Conservation (phyloP, 2,888 invertebrate genomes). For the Lepetodrilus schrolli region DNA sequence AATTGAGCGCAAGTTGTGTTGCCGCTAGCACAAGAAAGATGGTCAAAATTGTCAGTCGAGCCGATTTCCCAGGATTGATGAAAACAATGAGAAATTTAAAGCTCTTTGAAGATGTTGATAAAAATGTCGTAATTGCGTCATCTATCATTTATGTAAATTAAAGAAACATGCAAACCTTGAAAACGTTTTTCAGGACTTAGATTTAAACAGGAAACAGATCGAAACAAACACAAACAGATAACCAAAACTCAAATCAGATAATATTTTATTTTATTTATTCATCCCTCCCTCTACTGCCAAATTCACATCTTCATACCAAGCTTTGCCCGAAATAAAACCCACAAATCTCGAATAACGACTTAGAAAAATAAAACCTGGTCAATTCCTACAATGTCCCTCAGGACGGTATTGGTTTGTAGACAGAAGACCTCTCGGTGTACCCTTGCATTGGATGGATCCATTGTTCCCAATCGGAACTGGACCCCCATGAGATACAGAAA, state of each 20-base stretch:
- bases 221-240: not conserved
- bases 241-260: no score
- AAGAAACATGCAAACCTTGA: slow-evolving; percentile 3
- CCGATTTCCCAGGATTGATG: no score
- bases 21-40: no score
- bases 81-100: slow-evolving; percentile 13
- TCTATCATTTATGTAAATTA: slow-evolving; percentile 22
- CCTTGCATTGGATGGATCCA: not conserved
- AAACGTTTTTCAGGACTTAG: no score
- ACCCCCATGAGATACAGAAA: not conserved
- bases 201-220: no score
- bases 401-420: not conserved
- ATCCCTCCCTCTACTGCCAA: no score
- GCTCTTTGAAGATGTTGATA: slow-evolving; percentile 18
- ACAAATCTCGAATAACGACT: no score
- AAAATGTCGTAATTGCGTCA: slow-evolving; percentile 22
- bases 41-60: no score
- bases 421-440: slow-evolving; percentile 7
- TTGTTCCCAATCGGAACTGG: slow-evolving; percentile 10
- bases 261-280: no score
- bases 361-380: slow-evolving; percentile 19
- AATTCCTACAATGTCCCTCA: not conserved
- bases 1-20: not conserved
- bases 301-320: no score
- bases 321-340: no score